Conservation (phyloP, 2,797 vertebrate species). For the Chloroceryle inda region DNA sequence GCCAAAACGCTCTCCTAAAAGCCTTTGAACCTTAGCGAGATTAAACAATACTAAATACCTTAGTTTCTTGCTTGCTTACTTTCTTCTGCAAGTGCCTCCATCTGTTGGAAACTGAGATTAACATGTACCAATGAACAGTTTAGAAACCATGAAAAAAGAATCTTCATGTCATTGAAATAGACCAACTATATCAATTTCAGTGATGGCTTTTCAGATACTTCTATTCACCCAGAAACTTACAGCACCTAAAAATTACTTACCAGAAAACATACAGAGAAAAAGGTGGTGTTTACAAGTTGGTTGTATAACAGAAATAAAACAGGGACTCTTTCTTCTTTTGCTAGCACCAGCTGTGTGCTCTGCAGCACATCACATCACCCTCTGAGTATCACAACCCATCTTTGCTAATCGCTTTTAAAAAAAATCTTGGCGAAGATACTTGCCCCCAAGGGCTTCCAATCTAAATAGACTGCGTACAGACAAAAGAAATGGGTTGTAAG, state of each 20-base stretch:
- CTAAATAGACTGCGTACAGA: not conserved
- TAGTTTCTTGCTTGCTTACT: not conserved
- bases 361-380: not conserved
- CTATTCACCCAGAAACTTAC: not conserved
- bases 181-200: not conserved
- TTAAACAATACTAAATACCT: not conserved
- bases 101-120: not conserved
- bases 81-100: not conserved
- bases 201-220: not conserved
- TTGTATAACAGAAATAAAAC: not conserved
- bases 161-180: accelerated
- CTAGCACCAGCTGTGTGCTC: not conserved
- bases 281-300: not conserved
- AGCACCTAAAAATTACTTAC: not conserved
- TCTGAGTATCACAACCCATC: not conserved
- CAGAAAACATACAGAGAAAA: not conserved
- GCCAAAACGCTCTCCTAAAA: not conserved
- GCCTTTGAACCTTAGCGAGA: not conserved
- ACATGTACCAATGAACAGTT: not conserved
- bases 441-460: not conserved
- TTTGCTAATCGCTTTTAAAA: not conserved
- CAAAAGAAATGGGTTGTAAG: conserved; percentile 16
- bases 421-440: not conserved
- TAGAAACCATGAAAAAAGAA: not conserved
- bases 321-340: not conserved